Conservation (phyloP, 2,113 vertebrate species). For the Delphinus delphis region DNA sequence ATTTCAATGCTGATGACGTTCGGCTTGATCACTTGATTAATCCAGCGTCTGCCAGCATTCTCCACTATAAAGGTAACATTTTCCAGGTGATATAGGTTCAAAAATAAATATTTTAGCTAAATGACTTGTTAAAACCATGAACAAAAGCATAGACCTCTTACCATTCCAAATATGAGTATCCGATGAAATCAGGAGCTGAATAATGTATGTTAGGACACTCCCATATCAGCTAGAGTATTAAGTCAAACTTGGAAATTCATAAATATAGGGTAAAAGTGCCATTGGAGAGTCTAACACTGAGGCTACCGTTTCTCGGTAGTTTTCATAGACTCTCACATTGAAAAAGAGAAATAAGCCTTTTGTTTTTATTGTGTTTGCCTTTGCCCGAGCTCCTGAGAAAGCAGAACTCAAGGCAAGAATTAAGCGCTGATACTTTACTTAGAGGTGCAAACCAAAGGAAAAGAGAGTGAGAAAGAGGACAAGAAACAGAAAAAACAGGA, state of each 20-base stretch:
- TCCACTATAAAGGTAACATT: not conserved
- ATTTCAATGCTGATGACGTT: not conserved
- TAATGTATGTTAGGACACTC: not conserved
- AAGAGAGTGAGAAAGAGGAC: not conserved
- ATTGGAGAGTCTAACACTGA: not conserved
- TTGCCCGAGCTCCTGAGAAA: not conserved
- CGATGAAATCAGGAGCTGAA: not conserved
- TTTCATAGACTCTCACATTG: not conserved
- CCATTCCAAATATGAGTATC: not conserved
- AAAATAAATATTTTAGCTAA: slow-evolving; percentile 22
- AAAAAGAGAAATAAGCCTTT: not conserved
- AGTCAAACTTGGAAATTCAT: not conserved
- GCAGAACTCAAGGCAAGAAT: not conserved
- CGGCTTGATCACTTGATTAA: not conserved
- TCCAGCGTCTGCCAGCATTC: not conserved
- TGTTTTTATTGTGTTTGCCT: not conserved
- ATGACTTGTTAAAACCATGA: not conserved
- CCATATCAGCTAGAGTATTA: not conserved
- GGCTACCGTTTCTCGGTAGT: not conserved
- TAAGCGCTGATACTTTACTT: not conserved
- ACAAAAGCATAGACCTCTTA: not conserved
- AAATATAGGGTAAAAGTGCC: not conserved
- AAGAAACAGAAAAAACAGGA: not conserved
- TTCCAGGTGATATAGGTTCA: not conserved
- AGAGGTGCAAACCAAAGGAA: not conserved